A percentile compares a stretch with the other conserved stretches of the same genome.
Conservation (phyloP, 1,140 invertebrate species). For the Pemphigus obesinymphae region DNA sequence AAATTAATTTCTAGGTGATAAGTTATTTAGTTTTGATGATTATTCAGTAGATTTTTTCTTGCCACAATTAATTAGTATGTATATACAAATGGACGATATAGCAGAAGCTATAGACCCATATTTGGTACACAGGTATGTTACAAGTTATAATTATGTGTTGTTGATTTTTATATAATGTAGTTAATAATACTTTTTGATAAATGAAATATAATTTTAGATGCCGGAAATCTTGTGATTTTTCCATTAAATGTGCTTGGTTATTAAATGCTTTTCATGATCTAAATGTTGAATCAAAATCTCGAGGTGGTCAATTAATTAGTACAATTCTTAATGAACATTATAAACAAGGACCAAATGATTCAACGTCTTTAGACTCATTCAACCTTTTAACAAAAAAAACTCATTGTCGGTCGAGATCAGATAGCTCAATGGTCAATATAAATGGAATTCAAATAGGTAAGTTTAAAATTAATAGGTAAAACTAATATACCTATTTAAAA, state of each 20-base stretch:
- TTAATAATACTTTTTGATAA: neutral
- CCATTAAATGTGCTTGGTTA: constrained; percentile 90
- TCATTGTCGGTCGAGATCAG: constrained; percentile 22
- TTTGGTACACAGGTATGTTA: constrained; percentile 76
- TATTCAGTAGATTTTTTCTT: constrained; percentile 95
- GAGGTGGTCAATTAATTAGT: constrained; percentile 13
- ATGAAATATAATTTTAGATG: constrained; percentile 61
- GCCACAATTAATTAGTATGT: constrained; percentile 96
- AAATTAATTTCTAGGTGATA: constrained; percentile 64
- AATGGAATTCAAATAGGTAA: constrained; percentile 38
- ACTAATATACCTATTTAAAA: neutral
- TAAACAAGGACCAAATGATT: constrained; percentile 7
- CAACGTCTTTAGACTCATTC: neutral
- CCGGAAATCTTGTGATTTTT: constrained; percentile 89
- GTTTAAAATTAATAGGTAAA: neutral
- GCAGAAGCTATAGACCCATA: constrained; percentile 94
- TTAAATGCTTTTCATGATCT: constrained; percentile 78
- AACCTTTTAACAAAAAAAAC: constrained; percentile 34
- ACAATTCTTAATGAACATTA: constrained; percentile 34
- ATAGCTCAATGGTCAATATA: constrained; percentile 30
- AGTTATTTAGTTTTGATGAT: constrained; percentile 90
- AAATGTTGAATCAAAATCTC: constrained; percentile 18
- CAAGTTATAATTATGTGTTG: too few species aligned
- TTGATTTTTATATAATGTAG: too few species aligned
- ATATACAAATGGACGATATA: constrained; percentile 94